Percentiles rank a stretch among this genome's conserved stretches.
phyloP scores from a whole-genome alignment of 2,888 invertebrate genomes.

The Nematopogon swammerdamellus region DNA sequence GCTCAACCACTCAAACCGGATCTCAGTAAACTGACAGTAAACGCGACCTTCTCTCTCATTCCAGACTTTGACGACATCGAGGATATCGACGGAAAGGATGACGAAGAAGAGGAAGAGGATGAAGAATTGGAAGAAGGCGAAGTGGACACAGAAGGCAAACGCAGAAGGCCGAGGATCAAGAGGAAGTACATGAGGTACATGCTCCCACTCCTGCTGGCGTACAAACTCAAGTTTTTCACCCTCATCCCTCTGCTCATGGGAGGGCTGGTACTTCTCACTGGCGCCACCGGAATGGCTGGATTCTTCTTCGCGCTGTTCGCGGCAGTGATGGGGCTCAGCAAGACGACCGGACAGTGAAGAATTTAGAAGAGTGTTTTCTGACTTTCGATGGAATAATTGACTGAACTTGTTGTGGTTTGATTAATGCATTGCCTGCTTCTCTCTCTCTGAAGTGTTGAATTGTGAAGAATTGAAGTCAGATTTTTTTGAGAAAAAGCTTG shows the following conservation, averaged over 20 bases:
- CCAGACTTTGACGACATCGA: slow-evolving; percentile 21
- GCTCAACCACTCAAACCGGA: too few relatives aligned
- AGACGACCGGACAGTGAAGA: not conserved
- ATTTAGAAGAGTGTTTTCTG: too few relatives aligned
- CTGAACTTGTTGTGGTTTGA: too few relatives aligned
- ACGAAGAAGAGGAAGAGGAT: slow-evolving; percentile 21
- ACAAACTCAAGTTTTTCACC: slow-evolving; percentile 79
- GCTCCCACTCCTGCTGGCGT: slow-evolving; percentile 73
- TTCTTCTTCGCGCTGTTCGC: slow-evolving; percentile 87
- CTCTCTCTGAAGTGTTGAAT: too few relatives aligned
- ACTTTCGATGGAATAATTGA: too few relatives aligned
- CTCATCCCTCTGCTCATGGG: slow-evolving; percentile 74
- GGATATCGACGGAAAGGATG: slow-evolving; percentile 18
- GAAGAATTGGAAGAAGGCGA: slow-evolving; percentile 12
- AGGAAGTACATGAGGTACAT: slow-evolving; percentile 67
- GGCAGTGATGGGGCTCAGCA: slow-evolving; percentile 69
- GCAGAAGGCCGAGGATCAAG: slow-evolving; percentile 31
- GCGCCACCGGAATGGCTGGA: slow-evolving; percentile 77
- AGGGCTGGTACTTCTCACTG: slow-evolving; percentile 67
- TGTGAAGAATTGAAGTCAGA: too few relatives aligned
- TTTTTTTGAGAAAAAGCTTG: too few relatives aligned
- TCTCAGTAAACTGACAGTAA: too few relatives aligned
- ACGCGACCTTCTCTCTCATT: too few relatives aligned
- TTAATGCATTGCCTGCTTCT: too few relatives aligned
- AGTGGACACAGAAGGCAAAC: slow-evolving; percentile 11